A percentile compares a stretch with the other conserved stretches of the same genome.
Conservation (phyloP, 2,797 vertebrate species). For the Garrulus glandarius region DNA sequence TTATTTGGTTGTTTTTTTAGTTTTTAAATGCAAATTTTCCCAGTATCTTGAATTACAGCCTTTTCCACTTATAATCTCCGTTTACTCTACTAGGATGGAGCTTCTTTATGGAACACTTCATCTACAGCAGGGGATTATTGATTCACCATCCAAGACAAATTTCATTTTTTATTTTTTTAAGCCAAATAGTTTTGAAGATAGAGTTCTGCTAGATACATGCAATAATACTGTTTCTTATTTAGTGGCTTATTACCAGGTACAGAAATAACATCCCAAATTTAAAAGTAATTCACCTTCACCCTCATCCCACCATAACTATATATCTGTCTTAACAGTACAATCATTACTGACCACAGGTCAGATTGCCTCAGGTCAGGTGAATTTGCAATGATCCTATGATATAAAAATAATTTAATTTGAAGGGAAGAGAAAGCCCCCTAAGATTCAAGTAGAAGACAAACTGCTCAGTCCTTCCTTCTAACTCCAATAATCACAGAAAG, state of each 20-base stretch:
- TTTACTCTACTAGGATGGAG: background rate
- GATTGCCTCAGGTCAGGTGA: background rate
- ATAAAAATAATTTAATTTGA: constrained; percentile 10
- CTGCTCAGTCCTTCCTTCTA: background rate
- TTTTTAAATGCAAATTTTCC: background rate
- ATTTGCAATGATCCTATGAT: background rate
- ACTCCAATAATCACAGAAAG: background rate
- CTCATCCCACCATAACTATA: background rate
- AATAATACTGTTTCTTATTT: constrained; percentile 44
- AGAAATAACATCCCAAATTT: constrained; percentile 32
- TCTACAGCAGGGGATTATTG: background rate
- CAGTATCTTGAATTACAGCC: background rate
- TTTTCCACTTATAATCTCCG: background rate
- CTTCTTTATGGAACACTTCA: constrained; percentile 29
- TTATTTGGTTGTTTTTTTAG: background rate
- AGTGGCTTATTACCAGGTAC: constrained; percentile 17
- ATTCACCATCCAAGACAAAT: constrained; percentile 28
- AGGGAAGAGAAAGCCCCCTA: background rate
- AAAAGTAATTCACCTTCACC: constrained; percentile 40
- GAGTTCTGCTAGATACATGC: background rate
- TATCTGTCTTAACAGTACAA: background rate
- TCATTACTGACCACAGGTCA: background rate
- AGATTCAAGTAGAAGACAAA: background rate
- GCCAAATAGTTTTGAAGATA: background rate
- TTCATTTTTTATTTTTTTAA: background rate